Evolutionary conservation across 2,113 vertebrate species (phyloP).

Genomic region (Zapornia atra): DNA sequence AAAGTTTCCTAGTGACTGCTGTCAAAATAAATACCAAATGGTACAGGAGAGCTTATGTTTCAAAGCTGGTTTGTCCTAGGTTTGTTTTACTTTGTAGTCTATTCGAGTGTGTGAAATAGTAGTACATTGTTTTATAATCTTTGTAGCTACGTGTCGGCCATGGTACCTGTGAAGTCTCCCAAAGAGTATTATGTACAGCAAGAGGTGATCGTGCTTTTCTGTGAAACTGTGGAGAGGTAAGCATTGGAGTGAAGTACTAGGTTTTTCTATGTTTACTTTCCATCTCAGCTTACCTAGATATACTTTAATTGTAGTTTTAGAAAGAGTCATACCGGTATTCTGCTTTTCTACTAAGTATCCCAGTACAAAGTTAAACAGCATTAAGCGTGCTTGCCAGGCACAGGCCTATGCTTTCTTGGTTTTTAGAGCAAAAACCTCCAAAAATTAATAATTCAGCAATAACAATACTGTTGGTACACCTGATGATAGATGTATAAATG

Average conservation of each 20-base stretch:
- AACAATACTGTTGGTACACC: not conserved
- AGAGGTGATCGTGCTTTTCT: constrained; percentile 97
- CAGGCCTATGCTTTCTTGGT: not conserved
- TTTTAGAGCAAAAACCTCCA: not conserved
- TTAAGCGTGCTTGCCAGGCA: not conserved
- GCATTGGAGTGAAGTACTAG: not conserved
- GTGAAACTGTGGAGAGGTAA: constrained; percentile 97
- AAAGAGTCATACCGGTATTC: not conserved
- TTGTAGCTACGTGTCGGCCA: constrained; percentile 94
- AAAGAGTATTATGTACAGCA: constrained; percentile 98
- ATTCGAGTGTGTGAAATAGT: not conserved
- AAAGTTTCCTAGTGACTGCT: not conserved
- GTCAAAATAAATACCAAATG: not conserved
- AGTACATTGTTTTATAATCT: not conserved
- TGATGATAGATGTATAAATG: not conserved
- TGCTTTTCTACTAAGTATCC: not conserved
- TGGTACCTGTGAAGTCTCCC: constrained; percentile 98
- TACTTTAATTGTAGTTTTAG: not conserved
- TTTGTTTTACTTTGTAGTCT: not conserved
- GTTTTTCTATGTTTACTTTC: not conserved
- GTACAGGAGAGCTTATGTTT: not conserved
- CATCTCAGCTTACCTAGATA: not conserved
- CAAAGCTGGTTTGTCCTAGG: not conserved
- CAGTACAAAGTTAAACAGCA: not conserved
- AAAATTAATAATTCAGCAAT: not conserved